Conservation (phyloP, 2,113 vertebrate species). For the Phyllopteryx taeniolatus region DNA sequence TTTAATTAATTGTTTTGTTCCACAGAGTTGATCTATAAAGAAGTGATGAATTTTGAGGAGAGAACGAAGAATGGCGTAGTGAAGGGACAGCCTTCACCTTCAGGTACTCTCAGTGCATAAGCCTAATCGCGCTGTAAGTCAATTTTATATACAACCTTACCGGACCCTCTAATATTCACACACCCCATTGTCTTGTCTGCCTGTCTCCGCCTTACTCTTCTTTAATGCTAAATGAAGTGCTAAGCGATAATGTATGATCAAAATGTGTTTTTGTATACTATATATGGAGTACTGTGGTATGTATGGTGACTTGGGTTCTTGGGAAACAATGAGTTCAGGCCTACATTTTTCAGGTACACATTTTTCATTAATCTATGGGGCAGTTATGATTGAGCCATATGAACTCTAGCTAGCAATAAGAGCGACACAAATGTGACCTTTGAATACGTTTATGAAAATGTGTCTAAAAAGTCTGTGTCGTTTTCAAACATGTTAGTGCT, state of each 20-base stretch:
- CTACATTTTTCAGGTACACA: neutral
- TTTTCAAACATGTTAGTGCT: too few species aligned
- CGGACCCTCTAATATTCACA: constrained; percentile 55
- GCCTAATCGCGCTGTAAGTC: constrained; percentile 80
- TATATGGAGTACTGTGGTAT: neutral
- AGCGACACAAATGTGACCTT: neutral
- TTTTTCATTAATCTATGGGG: neutral
- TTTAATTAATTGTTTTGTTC: constrained; percentile 1
- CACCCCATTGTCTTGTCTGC: constrained; percentile 55
- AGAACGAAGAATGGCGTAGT: constrained; percentile 99
- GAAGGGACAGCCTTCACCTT: constrained; percentile 99
- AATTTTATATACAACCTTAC: constrained; percentile 70
- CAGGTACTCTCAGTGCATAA: constrained; percentile 97
- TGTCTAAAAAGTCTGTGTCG: too few species aligned
- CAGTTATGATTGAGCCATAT: too few species aligned
- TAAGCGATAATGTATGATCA: neutral
- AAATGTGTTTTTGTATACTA: neutral
- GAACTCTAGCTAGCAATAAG: too few species aligned
- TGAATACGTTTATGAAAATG: too few species aligned
- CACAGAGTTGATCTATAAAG: constrained; percentile 98
- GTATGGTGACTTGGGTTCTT: constrained; percentile 1
- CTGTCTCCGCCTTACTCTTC: constrained; percentile 26
- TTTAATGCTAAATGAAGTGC: constrained; percentile 16
- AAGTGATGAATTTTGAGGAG: constrained; percentile 99
- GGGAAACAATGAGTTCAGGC: neutral